These are phyloP conservation scores for Coregonus clupeaformis DNA, from an alignment of 2,113 vertebrate species.

Conservation along the genomic window DNA sequence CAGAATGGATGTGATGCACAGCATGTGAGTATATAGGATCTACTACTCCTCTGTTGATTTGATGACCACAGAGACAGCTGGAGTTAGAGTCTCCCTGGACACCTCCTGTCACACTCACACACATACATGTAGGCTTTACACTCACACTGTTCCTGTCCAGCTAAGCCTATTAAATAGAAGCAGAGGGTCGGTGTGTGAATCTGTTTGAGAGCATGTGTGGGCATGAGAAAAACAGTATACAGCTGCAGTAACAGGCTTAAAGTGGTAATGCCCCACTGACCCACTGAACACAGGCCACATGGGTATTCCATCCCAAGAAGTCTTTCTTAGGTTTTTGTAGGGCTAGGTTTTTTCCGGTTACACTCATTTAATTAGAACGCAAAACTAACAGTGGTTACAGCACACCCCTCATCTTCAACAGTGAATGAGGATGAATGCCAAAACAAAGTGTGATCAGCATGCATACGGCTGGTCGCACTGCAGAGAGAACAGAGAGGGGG, in stretches of 20 bases:
- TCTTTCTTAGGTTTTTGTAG: neutral
- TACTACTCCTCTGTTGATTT: conserved; percentile 12
- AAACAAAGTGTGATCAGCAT: neutral
- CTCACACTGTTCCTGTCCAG: neutral
- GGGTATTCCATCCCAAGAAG: neutral
- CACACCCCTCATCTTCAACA: no score
- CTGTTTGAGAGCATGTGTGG: conserved; percentile 21
- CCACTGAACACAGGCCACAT: neutral
- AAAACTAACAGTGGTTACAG: no score
- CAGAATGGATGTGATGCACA: neutral
- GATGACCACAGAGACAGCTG: conserved; percentile 22
- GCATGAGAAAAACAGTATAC: conserved; percentile 28
- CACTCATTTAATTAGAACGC: no score
- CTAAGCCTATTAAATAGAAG: conserved; percentile 54
- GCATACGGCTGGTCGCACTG: neutral
- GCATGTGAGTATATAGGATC: no score
- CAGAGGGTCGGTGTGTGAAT: conserved; percentile 19
- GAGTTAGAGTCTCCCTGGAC: neutral
- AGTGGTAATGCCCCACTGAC: conserved; percentile 17
- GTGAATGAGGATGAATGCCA: neutral
- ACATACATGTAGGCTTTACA: conserved; percentile 3
- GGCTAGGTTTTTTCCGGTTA: no score
- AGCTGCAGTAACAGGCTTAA: conserved; percentile 33
- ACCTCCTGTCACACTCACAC: conserved; percentile 13
- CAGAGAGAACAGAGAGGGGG: neutral